Conservation (phyloP, 1,140 invertebrate genomes). For the Drosophila serrata region DNA sequence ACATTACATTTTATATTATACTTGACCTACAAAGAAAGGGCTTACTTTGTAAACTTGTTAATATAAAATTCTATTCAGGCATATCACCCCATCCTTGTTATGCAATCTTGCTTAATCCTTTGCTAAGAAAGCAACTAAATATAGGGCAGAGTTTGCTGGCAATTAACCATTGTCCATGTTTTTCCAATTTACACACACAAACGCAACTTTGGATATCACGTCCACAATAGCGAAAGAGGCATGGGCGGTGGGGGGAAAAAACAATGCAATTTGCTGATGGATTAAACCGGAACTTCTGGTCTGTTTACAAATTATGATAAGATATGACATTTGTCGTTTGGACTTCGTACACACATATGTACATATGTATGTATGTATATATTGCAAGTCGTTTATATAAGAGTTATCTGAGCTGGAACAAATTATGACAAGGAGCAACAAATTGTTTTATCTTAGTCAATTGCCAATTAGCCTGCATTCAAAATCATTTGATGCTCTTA, state of each 20-base stretch:
- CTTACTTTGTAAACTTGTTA: not conserved
- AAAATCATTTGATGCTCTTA: not conserved
- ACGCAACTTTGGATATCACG: not conserved
- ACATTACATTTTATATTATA: not conserved
- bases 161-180: slow-evolving; percentile 12
- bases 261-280: not conserved
- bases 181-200: not conserved
- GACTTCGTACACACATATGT: too few relatives aligned
- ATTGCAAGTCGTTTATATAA: slow-evolving; percentile 31
- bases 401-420: slow-evolving; percentile 9
- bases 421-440: slow-evolving; percentile 8
- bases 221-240: too few relatives aligned
- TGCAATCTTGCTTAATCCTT: slow-evolving; percentile 30
- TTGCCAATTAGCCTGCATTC: slow-evolving; percentile 29
- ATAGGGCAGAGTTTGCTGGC: slow-evolving; percentile 7
- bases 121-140: slow-evolving; percentile 9
- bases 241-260: not conserved
- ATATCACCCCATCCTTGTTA: slow-evolving; percentile 8
- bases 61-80: not conserved
- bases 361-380: not conserved
- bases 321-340: slow-evolving; percentile 17
- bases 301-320: slow-evolving; percentile 16
- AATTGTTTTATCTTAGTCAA: slow-evolving; percentile 23
- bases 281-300: slow-evolving; percentile 11
- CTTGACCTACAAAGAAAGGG: not conserved